Conservation (phyloP, 2,113 vertebrate species). For the Poecile atricapillus region DNA sequence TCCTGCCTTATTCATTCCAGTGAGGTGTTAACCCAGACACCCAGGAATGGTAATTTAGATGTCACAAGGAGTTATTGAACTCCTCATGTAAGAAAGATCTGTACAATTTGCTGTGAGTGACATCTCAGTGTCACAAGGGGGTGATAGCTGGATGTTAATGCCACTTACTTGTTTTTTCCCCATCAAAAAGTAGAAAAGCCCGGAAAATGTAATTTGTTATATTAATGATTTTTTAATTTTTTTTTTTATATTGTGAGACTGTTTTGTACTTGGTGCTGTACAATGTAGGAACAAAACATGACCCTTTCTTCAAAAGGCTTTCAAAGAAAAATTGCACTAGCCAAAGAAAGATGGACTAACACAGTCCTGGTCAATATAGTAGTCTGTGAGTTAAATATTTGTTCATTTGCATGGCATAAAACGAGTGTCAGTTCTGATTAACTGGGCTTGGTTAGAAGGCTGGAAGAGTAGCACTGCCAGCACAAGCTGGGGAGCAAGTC, state of each 20-base stretch:
- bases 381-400: not conserved
- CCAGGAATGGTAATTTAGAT: slow-evolving; percentile 37
- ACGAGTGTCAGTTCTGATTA: not conserved
- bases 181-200: not conserved
- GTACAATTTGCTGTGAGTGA: slow-evolving; percentile 32
- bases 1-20: not conserved
- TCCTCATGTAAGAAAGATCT: not conserved
- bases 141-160: slow-evolving; percentile 16
- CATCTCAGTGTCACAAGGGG: slow-evolving; percentile 33
- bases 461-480: not conserved
- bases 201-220: not conserved
- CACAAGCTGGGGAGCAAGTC: not conserved
- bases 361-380: not conserved
- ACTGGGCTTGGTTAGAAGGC: not conserved
- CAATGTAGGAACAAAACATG: not conserved
- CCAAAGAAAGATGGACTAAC: not conserved
- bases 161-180: not conserved
- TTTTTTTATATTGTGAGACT: not conserved
- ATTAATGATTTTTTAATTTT: not conserved
- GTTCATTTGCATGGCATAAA: not conserved
- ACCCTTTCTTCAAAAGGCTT: not conserved
- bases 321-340: not conserved
- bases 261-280: not conserved
- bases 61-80: slow-evolving; percentile 11
- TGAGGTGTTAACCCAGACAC: not conserved